phyloP scores from a whole-genome alignment of 2,888 invertebrate species.

The Syrista parreyssii region DNA sequence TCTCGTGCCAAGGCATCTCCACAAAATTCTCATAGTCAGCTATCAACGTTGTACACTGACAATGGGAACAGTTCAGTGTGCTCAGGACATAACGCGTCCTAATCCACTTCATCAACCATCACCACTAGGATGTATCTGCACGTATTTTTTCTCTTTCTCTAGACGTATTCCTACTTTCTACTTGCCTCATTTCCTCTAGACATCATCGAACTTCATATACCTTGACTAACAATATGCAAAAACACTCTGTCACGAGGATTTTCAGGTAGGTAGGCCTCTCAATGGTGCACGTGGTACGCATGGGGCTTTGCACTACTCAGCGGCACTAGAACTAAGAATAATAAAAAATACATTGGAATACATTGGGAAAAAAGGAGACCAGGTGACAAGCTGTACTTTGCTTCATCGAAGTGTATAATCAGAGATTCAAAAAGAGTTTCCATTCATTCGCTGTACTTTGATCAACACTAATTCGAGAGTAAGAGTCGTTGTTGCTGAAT shows the following conservation, averaged over 20 bases:
- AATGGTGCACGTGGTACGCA: not conserved
- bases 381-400: not conserved
- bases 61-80: not conserved
- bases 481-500: no score
- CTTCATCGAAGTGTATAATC: not conserved
- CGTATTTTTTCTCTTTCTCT: not conserved
- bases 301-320: not conserved
- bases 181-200: not conserved
- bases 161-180: not conserved
- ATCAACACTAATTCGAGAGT: no score
- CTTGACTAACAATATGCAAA: not conserved
- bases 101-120: not conserved
- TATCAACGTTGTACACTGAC: no score
- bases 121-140: not conserved
- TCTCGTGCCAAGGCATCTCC: not conserved
- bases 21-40: not conserved
- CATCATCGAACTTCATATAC: not conserved
- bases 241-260: not conserved
- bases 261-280: not conserved
- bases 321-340: not conserved
- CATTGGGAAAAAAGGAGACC: not conserved
- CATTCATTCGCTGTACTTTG: no score
- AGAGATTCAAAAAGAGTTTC: not conserved
- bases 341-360: not conserved
- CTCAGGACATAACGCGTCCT: not conserved